These are phyloP conservation scores for Conchocele bisecta DNA, from an alignment of 2,888 invertebrate species.

Conservation along the genomic window DNA sequence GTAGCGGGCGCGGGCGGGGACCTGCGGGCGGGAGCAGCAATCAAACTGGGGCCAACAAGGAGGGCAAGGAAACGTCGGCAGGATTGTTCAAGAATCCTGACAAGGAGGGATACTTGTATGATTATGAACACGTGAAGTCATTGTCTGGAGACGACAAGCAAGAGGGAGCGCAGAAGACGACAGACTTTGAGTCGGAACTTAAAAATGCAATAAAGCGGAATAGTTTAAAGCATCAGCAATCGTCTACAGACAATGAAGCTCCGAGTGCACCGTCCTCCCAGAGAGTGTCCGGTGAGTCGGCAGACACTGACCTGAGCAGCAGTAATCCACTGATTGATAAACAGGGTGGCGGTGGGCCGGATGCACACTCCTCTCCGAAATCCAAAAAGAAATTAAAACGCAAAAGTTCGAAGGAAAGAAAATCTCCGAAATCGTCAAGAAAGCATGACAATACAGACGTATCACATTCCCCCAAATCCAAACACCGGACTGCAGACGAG, in stretches of 20 bases:
- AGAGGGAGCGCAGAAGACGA: slow-evolving; percentile 22
- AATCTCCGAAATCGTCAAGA: slow-evolving; percentile 59
- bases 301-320: slow-evolving; percentile 22
- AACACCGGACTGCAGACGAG: slow-evolving; percentile 18
- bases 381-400: slow-evolving; percentile 66
- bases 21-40: slow-evolving; percentile 8
- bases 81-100: slow-evolving; percentile 65
- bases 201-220: slow-evolving; percentile 55
- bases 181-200: slow-evolving; percentile 55
- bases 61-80: slow-evolving; percentile 33
- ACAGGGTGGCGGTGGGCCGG: slow-evolving; percentile 50
- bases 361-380: slow-evolving; percentile 59
- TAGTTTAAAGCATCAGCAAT: slow-evolving; percentile 51
- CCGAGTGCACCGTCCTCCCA: slow-evolving; percentile 43
- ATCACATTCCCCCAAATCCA: slow-evolving; percentile 37
- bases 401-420: slow-evolving; percentile 51
- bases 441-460: slow-evolving; percentile 27
- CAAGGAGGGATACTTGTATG: slow-evolving; percentile 64
- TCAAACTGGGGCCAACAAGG: slow-evolving; percentile 7
- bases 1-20: slow-evolving; percentile 19
- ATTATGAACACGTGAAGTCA: slow-evolving; percentile 60
- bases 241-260: slow-evolving; percentile 28
- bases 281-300: slow-evolving; percentile 46
- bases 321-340: slow-evolving; percentile 55
- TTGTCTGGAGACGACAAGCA: slow-evolving; percentile 35